These are phyloP conservation scores for Sebastes diaconus DNA, from an alignment of 2,797 vertebrate genomes.

Conservation along the genomic window DNA sequence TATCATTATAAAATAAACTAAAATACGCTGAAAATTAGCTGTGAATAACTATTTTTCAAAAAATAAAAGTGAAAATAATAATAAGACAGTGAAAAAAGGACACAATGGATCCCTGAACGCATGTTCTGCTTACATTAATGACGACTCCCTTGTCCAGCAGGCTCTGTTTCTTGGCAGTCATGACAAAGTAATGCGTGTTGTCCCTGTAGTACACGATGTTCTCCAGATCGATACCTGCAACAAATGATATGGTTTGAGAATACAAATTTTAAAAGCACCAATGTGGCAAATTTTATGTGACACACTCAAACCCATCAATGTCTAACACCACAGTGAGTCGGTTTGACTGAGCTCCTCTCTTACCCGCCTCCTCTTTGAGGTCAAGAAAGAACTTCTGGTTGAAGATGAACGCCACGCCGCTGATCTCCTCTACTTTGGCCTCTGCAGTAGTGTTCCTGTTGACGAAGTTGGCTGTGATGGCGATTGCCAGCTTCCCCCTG, in stretches of 20 bases:
- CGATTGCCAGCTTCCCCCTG: conserved; percentile 96
- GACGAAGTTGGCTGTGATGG: conserved; percentile 98
- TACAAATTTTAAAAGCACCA: background rate
- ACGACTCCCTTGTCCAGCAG: conserved; percentile 97
- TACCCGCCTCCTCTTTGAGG: conserved; percentile 96
- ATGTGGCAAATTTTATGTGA: rapidly evolving
- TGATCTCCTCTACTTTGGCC: conserved; percentile 98
- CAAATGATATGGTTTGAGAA: background rate
- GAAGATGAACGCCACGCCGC: conserved; percentile 98
- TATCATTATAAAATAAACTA: background rate
- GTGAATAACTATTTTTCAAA: background rate
- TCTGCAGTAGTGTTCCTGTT: conserved; percentile 98
- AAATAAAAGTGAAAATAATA: background rate
- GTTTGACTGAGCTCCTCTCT: background rate
- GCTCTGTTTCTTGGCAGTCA: conserved; percentile 99
- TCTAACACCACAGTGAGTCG: background rate
- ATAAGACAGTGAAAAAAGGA: background rate
- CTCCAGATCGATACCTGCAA: conserved; percentile 95
- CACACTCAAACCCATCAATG: background rate
- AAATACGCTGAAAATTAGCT: background rate
- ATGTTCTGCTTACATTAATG: conserved; percentile 85
- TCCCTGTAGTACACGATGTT: conserved; percentile 99
- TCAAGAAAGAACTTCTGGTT: conserved; percentile 99
- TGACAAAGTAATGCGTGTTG: conserved; percentile 98
- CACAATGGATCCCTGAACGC: background rate